A percentile compares a stretch with the other conserved stretches of the same genome.
Evolutionary conservation across 2,888 invertebrate species (phyloP).

Genomic region (Macroteleia sp.): DNA sequence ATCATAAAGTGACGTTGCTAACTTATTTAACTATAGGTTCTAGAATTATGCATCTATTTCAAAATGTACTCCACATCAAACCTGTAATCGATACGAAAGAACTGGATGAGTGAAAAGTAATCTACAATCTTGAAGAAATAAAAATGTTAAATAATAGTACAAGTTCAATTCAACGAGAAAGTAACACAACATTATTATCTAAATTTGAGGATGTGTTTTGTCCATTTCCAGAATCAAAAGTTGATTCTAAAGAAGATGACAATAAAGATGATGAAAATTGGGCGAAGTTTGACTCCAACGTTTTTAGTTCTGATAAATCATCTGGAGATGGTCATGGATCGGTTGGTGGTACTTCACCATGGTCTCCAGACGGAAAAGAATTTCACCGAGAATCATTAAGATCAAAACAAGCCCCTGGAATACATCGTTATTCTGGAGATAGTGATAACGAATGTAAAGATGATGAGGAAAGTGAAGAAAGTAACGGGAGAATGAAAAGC

Average conservation of each 20-base stretch:
- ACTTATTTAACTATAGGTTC: too few relatives aligned
- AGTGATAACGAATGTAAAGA: conserved; percentile 83
- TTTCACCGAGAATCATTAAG: conserved; percentile 81
- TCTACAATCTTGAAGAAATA: conserved; percentile 81
- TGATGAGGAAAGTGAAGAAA: conserved; percentile 83
- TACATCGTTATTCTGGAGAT: conserved; percentile 82
- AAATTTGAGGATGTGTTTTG: conserved; percentile 80
- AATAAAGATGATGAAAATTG: conserved; percentile 78
- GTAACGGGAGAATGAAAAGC: conserved; percentile 78
- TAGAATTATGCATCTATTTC: too few relatives aligned
- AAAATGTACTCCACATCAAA: too few relatives aligned
- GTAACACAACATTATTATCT: conserved; percentile 53
- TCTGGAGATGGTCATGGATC: conserved; percentile 77
- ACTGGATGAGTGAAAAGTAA: too few relatives aligned
- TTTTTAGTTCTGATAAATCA: conserved; percentile 78
- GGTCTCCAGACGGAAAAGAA: conserved; percentile 91
- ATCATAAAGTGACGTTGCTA: too few relatives aligned
- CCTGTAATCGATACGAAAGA: too few relatives aligned
- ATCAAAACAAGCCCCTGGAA: conserved; percentile 76
- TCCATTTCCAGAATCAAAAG: conserved; percentile 72
- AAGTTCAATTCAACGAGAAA: conserved; percentile 32
- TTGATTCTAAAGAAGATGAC: conserved; percentile 71
- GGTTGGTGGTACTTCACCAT: conserved; percentile 87
- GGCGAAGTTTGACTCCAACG: conserved; percentile 81
- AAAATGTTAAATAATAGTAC: conserved; percentile 77